phyloP scores from a whole-genome alignment of 2,797 vertebrate species.

The Tamandua tetradactyla region DNA sequence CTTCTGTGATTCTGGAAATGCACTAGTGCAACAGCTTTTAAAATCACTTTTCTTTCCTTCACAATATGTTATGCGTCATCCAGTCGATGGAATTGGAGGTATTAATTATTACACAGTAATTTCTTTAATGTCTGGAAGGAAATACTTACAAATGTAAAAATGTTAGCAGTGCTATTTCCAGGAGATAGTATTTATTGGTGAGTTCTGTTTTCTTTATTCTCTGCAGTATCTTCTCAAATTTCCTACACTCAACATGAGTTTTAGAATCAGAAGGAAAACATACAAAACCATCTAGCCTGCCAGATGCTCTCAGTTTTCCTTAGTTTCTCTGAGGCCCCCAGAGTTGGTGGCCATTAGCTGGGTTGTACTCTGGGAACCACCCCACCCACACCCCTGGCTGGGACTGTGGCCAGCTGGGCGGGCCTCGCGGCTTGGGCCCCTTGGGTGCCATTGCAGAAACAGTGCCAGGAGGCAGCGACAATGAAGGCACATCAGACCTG shows the following conservation, averaged over 20 bases:
- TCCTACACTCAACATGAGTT: background rate
- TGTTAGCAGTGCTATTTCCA: background rate
- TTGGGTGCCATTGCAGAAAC: background rate
- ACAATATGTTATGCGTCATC: background rate
- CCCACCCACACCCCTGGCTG: background rate
- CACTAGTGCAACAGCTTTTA: background rate
- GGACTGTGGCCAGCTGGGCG: no score
- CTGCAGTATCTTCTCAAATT: background rate
- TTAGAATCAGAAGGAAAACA: background rate
- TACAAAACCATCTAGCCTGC: background rate
- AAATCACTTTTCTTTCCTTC: background rate
- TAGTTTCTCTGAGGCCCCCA: background rate
- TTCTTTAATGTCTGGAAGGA: background rate
- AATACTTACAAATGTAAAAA: background rate
- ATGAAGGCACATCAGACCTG: background rate
- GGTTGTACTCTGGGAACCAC: background rate
- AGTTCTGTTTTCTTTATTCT: background rate
- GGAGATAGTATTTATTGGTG: background rate
- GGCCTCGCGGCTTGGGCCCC: background rate
- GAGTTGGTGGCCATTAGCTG: background rate
- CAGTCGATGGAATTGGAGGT: background rate
- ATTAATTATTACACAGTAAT: background rate
- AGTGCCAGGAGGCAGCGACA: background rate
- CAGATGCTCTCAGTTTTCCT: background rate
- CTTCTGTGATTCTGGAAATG: background rate